Base-by-base conservation (phyloP, 2,113 vertebrate genomes). In the Scopus umbretta region DNA sequence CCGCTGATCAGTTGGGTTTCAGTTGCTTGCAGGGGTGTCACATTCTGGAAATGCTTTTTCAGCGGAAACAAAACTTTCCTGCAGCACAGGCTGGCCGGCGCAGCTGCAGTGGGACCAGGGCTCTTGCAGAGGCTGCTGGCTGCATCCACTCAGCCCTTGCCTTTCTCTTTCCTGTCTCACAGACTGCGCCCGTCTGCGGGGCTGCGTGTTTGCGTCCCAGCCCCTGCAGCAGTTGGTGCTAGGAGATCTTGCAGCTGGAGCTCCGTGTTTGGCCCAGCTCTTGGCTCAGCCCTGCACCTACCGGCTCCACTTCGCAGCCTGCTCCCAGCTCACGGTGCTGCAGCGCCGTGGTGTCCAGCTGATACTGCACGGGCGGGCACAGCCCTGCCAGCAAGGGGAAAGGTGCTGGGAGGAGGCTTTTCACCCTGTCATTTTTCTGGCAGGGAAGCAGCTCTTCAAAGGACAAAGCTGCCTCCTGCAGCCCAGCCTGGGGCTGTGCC, bases 41-140 rank as follows among this genome's bases (percentile, higher is more conserved):
- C 34, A 15, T 45, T 43, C 52, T 79, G 52, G 49, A 86, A 79
- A 26, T 32, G 62, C 75, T 86, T 84, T 50, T 56, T 53, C 59
- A 40, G 27, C 68, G 83, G 53, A 56, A 80, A 49, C 32, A 29
- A 53, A 55, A 38, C 45, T 14, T 36, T 6, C 55, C 52, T 5
- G 2, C 15, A 7, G 45, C 6, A 2, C 8, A 3, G 52, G 22
- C 16, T 4, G 49, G 55, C 23, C 9, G 32, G 29, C 3, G 26
- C 58, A 75, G 72, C 65, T 30, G 36, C 50, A 38, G 55, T 0
- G 0, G 23, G 68, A 62, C 21, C 15, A 30, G 50, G n/a, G 27
- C 38, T 63, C 20, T 21, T 2, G 3, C 4, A 16, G 61, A 23
- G 42, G 12, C 29, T 36, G 12, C 29, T 36, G 66, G 4, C 26